These are phyloP conservation scores for Junonia oenone DNA, from an alignment of 2,888 invertebrate species.

Conservation along the genomic window DNA sequence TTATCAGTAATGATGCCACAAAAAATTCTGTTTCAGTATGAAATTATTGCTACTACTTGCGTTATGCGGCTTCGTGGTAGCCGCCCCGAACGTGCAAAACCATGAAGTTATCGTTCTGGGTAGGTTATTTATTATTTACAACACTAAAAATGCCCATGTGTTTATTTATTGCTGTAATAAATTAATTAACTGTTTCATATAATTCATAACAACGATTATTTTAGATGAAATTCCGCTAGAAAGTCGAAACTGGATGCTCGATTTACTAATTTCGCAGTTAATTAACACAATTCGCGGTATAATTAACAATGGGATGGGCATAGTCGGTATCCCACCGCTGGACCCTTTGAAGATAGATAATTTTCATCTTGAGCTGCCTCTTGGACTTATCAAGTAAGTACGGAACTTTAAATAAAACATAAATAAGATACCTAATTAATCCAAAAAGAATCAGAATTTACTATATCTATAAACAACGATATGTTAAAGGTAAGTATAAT, in stretches of 20 bases:
- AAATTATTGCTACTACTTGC: constrained; percentile 47
- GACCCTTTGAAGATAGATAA: constrained; percentile 52
- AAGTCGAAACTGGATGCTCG: constrained; percentile 43
- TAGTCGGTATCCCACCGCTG: constrained; percentile 50
- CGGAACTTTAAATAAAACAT: background rate
- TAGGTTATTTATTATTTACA: constrained; percentile 10
- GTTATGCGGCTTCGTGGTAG: constrained; percentile 48
- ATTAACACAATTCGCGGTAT: constrained; percentile 45
- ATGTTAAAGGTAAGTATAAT: too few relatives aligned
- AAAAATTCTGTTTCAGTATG: constrained; percentile 45
- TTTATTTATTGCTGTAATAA: background rate
- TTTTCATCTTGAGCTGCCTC: constrained; percentile 45
- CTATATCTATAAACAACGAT: too few relatives aligned
- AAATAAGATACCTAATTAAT: background rate
- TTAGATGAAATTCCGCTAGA: constrained; percentile 21
- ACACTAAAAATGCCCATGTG: background rate
- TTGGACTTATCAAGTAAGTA: constrained; percentile 58
- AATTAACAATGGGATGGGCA: constrained; percentile 50
- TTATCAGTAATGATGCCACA: background rate
- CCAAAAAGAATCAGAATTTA: too few relatives aligned
- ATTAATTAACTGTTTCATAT: background rate
- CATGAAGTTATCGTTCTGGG: constrained; percentile 26
- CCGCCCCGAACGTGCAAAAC: constrained; percentile 41
- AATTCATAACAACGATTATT: background rate
- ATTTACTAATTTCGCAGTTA: constrained; percentile 49